phyloP scores from a whole-genome alignment of 2,797 vertebrate genomes.

The Argyrosomus regius region DNA sequence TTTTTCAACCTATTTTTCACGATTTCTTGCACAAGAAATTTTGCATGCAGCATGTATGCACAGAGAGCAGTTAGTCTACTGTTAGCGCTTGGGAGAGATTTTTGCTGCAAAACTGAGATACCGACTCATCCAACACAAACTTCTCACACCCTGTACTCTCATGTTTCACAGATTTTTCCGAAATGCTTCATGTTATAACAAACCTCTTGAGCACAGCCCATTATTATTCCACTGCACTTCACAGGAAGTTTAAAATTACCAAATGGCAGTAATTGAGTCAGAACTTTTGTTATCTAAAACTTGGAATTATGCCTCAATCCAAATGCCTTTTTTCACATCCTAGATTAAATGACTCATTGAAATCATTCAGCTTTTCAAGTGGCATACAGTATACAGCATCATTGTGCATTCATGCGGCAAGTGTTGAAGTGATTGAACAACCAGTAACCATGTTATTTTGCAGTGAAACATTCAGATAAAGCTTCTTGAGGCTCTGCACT shows the following conservation, averaged over 20 bases:
- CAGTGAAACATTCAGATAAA: conserved; percentile 3
- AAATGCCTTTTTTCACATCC: conserved; percentile 46
- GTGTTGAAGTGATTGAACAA: conserved; percentile 32
- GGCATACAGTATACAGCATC: conserved; percentile 16
- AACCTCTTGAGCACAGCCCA: conserved; percentile 8
- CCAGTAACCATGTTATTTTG: conserved; percentile 6
- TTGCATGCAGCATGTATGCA: background rate
- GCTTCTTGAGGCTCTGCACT: background rate
- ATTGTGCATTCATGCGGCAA: conserved; percentile 31
- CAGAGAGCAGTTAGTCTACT: background rate
- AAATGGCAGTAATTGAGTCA: conserved; percentile 24
- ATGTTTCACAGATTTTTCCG: background rate
- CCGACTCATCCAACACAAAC: background rate
- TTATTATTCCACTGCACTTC: conserved; percentile 46
- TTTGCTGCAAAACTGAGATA: too few relatives aligned
- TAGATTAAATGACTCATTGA: conserved; percentile 56
- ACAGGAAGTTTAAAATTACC: conserved; percentile 44
- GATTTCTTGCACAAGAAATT: background rate
- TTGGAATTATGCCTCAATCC: conserved; percentile 49
- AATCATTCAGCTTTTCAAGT: conserved; percentile 57
- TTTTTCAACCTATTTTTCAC: conserved; percentile 1
- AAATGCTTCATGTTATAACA: conserved; percentile 32
- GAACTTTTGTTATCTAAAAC: conserved; percentile 34
- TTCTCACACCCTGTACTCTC: background rate
- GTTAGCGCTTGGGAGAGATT: background rate